Percentiles rank a stretch among this genome's conserved stretches.
Conservation (phyloP, 2,113 vertebrate species). For the Sminthopsis crassicaudata region DNA sequence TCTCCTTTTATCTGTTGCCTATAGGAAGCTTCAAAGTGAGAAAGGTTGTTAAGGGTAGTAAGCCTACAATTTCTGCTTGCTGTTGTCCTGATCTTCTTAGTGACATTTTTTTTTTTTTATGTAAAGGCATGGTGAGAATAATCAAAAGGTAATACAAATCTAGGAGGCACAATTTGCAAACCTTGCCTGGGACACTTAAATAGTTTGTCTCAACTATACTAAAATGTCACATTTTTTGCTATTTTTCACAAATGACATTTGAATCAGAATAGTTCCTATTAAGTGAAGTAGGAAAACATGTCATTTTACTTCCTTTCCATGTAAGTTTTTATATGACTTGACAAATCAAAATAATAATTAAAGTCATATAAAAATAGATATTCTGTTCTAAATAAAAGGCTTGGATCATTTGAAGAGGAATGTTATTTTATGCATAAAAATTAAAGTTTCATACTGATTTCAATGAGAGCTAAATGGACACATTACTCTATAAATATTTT, state of each 20-base stretch:
- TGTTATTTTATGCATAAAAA: background rate
- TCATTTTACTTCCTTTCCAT: background rate
- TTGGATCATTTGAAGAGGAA: slow-evolving; percentile 9
- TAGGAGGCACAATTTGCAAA: background rate
- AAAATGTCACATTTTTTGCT: background rate
- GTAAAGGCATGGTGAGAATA: background rate
- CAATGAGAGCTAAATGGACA: slow-evolving; percentile 48
- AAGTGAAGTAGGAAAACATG: slow-evolving; percentile 18
- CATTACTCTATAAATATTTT: background rate
- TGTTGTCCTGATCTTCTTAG: background rate
- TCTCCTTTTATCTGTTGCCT: background rate
- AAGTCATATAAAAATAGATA: background rate
- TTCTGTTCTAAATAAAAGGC: background rate
- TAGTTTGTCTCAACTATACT: background rate
- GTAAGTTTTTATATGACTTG: background rate
- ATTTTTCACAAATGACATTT: background rate
- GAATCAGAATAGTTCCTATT: background rate
- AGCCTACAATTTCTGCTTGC: background rate
- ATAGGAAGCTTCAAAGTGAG: background rate
- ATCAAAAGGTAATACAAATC: background rate
- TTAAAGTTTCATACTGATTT: background rate
- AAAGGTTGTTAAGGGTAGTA: background rate
- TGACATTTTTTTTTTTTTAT: background rate
- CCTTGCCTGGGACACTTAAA: background rate
- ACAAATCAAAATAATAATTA: background rate